Conservation (phyloP, 1,140 invertebrate species). For the Megathymus violae region DNA sequence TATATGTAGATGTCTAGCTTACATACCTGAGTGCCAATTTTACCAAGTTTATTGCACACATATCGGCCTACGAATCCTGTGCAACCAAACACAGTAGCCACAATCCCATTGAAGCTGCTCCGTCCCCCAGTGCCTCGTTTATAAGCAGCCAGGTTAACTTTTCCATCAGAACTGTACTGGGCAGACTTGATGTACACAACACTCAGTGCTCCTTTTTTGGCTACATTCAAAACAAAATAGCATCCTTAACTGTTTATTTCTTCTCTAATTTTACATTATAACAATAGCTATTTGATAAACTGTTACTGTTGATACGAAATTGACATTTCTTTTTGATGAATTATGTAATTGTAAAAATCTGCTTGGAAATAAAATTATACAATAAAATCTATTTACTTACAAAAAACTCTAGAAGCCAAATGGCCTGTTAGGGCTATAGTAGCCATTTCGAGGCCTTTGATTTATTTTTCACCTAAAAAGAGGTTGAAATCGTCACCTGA, state of each 20-base stretch:
- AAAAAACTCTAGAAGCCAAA: constrained; percentile 63
- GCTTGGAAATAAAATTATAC: neutral
- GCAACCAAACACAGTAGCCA: constrained; percentile 98
- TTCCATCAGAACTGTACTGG: constrained; percentile 66
- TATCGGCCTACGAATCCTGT: constrained; percentile 94
- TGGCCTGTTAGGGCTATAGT: constrained; percentile 66
- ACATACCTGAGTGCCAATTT: constrained; percentile 93
- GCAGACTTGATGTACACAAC: constrained; percentile 73
- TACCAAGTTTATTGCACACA: constrained; percentile 95
- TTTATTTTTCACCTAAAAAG: constrained; percentile 13
- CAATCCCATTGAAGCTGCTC: constrained; percentile 97
- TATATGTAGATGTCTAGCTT: too few relatives aligned
- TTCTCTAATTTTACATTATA: neutral
- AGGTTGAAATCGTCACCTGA: neutral
- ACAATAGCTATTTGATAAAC: neutral
- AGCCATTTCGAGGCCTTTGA: constrained; percentile 70
- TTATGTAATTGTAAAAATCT: constrained; percentile 45
- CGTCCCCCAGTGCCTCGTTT: constrained; percentile 96
- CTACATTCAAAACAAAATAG: constrained; percentile 48
- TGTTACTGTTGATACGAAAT: constrained; percentile 18
- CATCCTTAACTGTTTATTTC: neutral
- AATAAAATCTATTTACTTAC: constrained; percentile 48
- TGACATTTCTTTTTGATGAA: constrained; percentile 34
- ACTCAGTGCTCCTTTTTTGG: constrained; percentile 65
- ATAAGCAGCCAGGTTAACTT: constrained; percentile 69